Base-by-base conservation (phyloP, 2,113 vertebrate genomes). In the Strix uralensis region DNA sequence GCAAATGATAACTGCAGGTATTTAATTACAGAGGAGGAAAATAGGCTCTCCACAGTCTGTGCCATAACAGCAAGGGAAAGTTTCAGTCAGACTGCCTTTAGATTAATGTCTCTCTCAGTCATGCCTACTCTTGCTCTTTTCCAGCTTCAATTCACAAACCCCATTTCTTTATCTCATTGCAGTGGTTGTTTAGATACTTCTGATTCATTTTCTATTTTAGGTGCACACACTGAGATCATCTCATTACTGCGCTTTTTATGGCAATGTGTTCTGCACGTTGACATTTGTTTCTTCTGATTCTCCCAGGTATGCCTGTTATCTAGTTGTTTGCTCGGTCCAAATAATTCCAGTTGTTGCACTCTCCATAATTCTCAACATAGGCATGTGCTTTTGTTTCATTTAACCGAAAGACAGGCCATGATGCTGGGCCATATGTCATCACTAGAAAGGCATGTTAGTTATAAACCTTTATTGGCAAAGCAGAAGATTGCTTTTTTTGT, bases 401-500 rank as follows among this genome's bases (percentile, higher is more conserved):
- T 94, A 92, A 90, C 66, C 0, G 62, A 74, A 84, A 87, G 69
- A 86, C 52, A 89, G 55, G 52, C 32, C 79, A 70, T 42, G 46
- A 86, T 88, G 51, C 59, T 91, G 54, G 69, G 58, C 80, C n/a
- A 52, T 88, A 90, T 94, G 91, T 85, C 91, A 97, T 95, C 91
- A 94, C 58, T 63, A 71, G 71, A 95, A 96, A 36, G 88, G 81
- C 71, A 96, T 67, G 79, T 34, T 88, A 92, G 86, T 94, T 96
- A 94, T 65, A 95, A 96, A 97, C 63, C 55, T 92, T 94, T 78
- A 90, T 29, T 85, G 59, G 55, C 58, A 94, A 94, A 96, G 51
- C 25, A 90, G 62, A 87, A 94, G 51, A 94, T 61, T 95, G 88
- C 15, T 71, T 95, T 97, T 72, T 86, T 85, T 86, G 17, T 79